Evolutionary conservation across 2,888 invertebrate genomes (phyloP), one percentile per base, ranked within the genome.

Genomic region (Lasioglossum leucozonium): DNA sequence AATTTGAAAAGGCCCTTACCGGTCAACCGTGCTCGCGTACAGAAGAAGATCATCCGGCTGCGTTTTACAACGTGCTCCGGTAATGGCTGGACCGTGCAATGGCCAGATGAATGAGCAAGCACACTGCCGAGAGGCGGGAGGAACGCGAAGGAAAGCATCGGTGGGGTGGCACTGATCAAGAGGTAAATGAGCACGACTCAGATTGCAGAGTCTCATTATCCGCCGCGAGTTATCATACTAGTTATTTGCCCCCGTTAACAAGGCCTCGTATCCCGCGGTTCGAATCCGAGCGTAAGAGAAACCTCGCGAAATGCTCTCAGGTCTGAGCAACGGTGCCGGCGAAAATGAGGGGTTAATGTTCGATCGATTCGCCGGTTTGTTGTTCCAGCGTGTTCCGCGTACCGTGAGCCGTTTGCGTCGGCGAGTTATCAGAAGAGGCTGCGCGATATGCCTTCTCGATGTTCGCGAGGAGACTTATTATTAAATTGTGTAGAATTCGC

Each of bases 221-320:
- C 75, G n/a, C 74, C 55, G 34, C 72, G 81, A 88, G 85, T 85
- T 88, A 86, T 88, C 88, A 80, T 85, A 83, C 83, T 72, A 86
- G 79, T 78, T 88, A 78, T 79, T 69, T 69, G 34, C 82, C 74
- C 58, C 85, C 55, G 74, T 72, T 77, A 82, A 87, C 81, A 62
- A 79, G 79, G 77, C 80, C 80, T 77, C 58, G 62, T 80, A 78
- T 78, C 8, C 71, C 18, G 26, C 37, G 71, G 51, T 72, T 74
- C 42, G 74, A 58, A 84, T 67, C 22, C 67, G 37, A 67, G 67
- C 67, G 67, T 67, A 34, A 67, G 67, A 34, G 67, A 37, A 67
- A 62, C 62, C 62, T 30, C 30, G 62, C 22, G 67, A 67, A 22
- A 37, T 22, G 34, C 67, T 37, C 67, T 37, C 22, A 37, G 37